These are phyloP conservation scores for Rhingia rostrata DNA, from an alignment of 2,888 invertebrate genomes.

Conservation along the genomic window DNA sequence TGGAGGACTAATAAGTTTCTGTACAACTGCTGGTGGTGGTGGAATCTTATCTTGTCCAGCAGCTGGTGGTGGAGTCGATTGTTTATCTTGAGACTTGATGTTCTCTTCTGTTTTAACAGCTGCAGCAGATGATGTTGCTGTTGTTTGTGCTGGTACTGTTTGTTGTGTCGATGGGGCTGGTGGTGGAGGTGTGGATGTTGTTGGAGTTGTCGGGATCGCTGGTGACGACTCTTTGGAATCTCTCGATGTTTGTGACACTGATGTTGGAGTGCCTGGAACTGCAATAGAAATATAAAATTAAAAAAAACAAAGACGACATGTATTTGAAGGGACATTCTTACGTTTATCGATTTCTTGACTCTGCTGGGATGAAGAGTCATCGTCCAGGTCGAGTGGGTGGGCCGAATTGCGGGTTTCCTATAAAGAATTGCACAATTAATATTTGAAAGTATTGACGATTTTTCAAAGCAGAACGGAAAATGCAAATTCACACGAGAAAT, in stretches of 20 bases:
- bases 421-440: conserved; percentile 14
- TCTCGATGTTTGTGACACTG: conserved; percentile 80
- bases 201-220: conserved; percentile 67
- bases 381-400: conserved; percentile 95
- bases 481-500: conserved; percentile 38
- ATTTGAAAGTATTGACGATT: background rate
- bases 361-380: conserved; percentile 93
- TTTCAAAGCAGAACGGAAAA: conserved; percentile 54
- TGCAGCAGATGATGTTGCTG: conserved; percentile 78
- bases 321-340: conserved; percentile 75
- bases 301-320: conserved; percentile 15
- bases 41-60: conserved; percentile 63
- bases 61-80: conserved; percentile 57
- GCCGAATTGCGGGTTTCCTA: conserved; percentile 95
- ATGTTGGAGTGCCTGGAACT: conserved; percentile 83
- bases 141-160: conserved; percentile 76
- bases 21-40: conserved; percentile 75
- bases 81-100: conserved; percentile 64
- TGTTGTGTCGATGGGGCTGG: conserved; percentile 76
- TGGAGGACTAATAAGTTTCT: conserved; percentile 73
- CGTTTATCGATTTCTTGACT: conserved; percentile 92
- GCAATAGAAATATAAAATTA: background rate
- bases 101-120: conserved; percentile 80
- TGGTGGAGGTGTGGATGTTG: conserved; percentile 54
- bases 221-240: conserved; percentile 80